These are phyloP conservation scores for Stegophylla sp. DNA, from an alignment of 2,888 invertebrate species.

Conservation along the genomic window DNA sequence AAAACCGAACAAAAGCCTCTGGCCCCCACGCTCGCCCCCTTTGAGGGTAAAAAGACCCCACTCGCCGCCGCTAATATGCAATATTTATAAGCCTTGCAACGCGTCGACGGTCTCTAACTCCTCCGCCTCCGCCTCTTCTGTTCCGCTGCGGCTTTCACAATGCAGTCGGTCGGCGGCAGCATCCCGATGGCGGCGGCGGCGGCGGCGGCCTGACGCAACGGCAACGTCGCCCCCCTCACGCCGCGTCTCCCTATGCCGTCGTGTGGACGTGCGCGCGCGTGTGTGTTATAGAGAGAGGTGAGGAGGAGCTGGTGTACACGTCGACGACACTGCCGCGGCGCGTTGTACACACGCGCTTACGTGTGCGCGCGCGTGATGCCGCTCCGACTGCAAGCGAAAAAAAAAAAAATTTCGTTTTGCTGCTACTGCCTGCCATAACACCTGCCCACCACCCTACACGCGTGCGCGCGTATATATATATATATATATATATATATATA, in stretches of 20 bases:
- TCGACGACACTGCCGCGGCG: background rate
- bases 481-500: too few relatives aligned
- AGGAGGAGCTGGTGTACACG: too few relatives aligned
- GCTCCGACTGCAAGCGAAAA: slow-evolving; percentile 9
- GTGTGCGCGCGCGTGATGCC: background rate
- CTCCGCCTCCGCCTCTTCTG: background rate
- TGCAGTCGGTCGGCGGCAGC: slow-evolving; percentile 18
- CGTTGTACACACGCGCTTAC: background rate
- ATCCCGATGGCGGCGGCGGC: slow-evolving; percentile 35
- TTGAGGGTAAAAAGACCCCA: background rate
- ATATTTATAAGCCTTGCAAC: slow-evolving; percentile 2
- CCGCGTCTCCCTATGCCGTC: background rate
- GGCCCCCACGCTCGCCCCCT: background rate
- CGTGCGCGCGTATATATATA: background rate
- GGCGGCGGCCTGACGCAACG: background rate
- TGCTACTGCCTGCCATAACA: slow-evolving; percentile 3
- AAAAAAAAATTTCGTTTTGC: slow-evolving; percentile 19
- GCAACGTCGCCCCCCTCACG: slow-evolving; percentile 37
- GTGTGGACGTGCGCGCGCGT: background rate
- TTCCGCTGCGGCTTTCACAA: slow-evolving; percentile 12
- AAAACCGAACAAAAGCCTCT: slow-evolving; percentile 35
- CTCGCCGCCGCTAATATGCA: background rate
- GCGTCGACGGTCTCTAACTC: background rate
- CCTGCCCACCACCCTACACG: slow-evolving; percentile 21
- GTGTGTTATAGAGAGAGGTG: background rate